These are phyloP conservation scores for Apodemus speciosus DNA, from an alignment of 2,113 vertebrate genomes.

Conservation along the genomic window DNA sequence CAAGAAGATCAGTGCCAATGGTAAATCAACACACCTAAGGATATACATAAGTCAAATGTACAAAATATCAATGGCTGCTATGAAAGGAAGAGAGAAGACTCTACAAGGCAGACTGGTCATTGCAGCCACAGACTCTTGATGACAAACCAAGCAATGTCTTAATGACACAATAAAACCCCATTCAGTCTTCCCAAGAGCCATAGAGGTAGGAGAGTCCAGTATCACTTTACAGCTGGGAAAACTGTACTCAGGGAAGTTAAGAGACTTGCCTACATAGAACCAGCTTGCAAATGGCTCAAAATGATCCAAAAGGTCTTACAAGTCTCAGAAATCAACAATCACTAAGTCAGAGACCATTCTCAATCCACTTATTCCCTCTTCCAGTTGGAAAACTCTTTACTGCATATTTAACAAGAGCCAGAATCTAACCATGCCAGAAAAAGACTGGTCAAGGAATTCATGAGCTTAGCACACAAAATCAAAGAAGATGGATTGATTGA, in stretches of 20 bases:
- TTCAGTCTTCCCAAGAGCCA: not conserved
- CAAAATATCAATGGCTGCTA: not conserved
- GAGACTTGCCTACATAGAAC: not conserved
- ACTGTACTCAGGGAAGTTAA: not conserved
- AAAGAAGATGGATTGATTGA: not conserved
- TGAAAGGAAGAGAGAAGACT: not conserved
- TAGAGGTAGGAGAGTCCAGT: fast-evolving
- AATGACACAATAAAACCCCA: not conserved
- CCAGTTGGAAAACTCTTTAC: not conserved
- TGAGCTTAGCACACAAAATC: not conserved
- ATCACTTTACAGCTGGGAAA: not conserved
- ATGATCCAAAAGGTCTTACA: not conserved
- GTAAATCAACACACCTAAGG: not conserved
- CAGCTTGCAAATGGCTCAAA: not conserved
- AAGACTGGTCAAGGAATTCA: not conserved
- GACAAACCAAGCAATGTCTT: not conserved
- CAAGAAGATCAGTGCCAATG: not conserved
- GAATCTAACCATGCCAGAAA: not conserved
- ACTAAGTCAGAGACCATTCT: not conserved
- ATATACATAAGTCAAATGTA: not conserved
- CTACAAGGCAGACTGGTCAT: not conserved
- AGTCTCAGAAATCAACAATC: not conserved
- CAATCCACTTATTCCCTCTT: not conserved
- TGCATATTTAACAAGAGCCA: not conserved
- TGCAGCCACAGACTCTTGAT: not conserved